Conservation (phyloP, 1,140 invertebrate species). For the Melanaphis sacchari region DNA sequence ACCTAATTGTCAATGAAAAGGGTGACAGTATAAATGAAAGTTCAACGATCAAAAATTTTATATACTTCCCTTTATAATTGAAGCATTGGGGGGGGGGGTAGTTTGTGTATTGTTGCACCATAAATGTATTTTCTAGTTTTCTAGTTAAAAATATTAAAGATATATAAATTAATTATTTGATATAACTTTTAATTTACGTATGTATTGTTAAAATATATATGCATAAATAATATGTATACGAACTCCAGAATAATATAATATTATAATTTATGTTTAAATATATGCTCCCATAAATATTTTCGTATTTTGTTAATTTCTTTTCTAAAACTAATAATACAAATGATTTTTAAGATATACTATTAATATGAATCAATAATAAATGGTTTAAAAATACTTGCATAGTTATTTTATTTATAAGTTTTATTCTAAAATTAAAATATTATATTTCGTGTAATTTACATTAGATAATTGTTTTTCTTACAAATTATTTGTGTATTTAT, state of each 20-base stretch:
- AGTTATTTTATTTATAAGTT: not conserved
- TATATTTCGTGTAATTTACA: not conserved
- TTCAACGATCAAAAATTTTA: slow-evolving; percentile 16
- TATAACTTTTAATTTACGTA: not conserved
- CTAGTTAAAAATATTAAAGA: not conserved
- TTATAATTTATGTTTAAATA: not conserved
- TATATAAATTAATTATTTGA: not conserved
- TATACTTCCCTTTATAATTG: too few species aligned
- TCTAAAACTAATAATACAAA: too few species aligned
- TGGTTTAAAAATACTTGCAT: not conserved
- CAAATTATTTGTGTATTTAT: not conserved
- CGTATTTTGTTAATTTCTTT: too few species aligned
- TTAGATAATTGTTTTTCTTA: not conserved
- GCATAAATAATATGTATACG: not conserved
- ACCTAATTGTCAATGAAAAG: not conserved
- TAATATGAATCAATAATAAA: not conserved
- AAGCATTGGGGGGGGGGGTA: not conserved
- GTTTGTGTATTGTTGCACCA: not conserved
- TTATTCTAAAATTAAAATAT: not conserved
- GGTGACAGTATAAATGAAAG: not conserved
- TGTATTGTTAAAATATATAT: not conserved
- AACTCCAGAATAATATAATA: not conserved
- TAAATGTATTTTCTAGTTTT: not conserved
- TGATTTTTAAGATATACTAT: not conserved
- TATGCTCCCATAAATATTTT: not conserved